phyloP scores from a whole-genome alignment of 1,140 invertebrate genomes.

The Lucilia cuprina region DNA sequence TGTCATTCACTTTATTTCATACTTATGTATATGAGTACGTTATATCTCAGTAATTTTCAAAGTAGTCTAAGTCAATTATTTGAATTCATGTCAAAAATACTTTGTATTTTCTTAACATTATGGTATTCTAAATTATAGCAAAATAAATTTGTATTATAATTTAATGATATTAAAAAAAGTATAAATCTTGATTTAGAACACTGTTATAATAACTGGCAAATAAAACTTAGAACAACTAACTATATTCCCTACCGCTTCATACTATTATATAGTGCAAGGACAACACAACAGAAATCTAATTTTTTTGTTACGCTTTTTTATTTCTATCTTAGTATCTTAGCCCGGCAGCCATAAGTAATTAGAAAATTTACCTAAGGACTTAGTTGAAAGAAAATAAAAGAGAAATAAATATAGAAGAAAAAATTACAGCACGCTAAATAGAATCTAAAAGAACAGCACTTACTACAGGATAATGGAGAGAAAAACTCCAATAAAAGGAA shows the following conservation, averaged over 20 bases:
- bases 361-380: conserved; percentile 33
- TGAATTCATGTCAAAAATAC: too few relatives aligned
- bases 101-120: too few relatives aligned
- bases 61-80: too few relatives aligned
- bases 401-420: background rate
- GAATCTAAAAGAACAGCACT: background rate
- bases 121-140: too few relatives aligned
- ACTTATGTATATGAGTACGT: background rate
- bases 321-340: background rate
- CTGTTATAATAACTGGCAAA: background rate
- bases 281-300: background rate
- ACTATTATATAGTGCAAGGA: background rate
- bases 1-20: background rate
- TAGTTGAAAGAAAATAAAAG: conserved; percentile 17
- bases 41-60: background rate
- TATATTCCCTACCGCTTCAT: background rate
- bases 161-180: too few relatives aligned
- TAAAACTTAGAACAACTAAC: background rate
- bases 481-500: background rate
- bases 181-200: too few relatives aligned
- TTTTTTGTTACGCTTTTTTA: background rate
- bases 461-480: background rate
- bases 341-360: conserved; percentile 7
- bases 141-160: too few relatives aligned
- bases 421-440: background rate